Percentiles rank a stretch among this genome's conserved stretches.
Evolutionary conservation across 1,140 invertebrate species (phyloP).

Genomic region (Procambarus clarkii): DNA sequence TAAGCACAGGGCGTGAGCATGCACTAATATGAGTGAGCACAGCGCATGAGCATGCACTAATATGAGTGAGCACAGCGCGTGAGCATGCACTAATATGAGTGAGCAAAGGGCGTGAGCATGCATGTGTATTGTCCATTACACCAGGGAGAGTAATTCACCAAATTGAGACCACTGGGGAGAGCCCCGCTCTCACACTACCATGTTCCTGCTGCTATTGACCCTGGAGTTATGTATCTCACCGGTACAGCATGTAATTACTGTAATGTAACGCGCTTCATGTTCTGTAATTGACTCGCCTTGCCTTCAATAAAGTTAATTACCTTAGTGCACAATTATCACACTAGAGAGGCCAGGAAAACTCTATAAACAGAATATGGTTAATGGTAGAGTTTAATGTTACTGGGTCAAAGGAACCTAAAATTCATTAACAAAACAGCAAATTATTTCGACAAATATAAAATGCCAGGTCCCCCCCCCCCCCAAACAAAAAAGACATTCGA

Average conservation of each 20-base stretch:
- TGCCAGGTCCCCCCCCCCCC: no score
- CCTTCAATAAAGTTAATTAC: background rate
- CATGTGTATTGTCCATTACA: slow-evolving; percentile 5
- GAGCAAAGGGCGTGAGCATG: background rate
- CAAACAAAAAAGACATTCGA: no score
- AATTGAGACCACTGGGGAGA: slow-evolving; percentile 8
- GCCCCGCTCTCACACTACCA: background rate
- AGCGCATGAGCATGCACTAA: no score
- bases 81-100: no score
- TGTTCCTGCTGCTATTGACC: background rate
- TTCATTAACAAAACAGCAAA: no score
- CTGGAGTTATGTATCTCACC: slow-evolving; percentile 1
- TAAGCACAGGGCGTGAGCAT: no score
- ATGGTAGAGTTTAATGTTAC: no score
- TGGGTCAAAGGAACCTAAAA: no score
- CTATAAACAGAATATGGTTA: no score
- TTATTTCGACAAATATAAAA: no score
- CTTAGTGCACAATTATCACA: background rate
- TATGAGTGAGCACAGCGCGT: no score
- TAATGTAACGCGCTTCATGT: slow-evolving; percentile 1
- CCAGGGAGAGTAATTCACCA: slow-evolving; percentile 4
- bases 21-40: background rate
- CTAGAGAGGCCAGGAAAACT: background rate
- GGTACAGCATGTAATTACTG: slow-evolving; percentile 31
- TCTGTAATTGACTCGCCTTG: background rate